phyloP scores from a whole-genome alignment of 2,888 invertebrate genomes.

The Caenorhabditis becei region DNA sequence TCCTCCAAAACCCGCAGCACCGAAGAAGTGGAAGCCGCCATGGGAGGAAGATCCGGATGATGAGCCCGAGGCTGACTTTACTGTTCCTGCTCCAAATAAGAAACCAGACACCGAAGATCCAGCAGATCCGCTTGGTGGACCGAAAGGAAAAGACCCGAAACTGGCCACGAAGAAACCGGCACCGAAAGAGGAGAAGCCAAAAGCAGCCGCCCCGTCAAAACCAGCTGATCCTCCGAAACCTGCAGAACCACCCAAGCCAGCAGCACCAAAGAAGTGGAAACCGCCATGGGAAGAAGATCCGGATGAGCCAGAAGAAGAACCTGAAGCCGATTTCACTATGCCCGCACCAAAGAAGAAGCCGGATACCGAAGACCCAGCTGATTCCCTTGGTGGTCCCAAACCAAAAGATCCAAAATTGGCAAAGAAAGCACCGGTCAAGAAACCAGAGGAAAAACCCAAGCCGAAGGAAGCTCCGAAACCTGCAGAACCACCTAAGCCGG shows the following conservation, averaged over 20 bases:
- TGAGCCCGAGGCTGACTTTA: constrained; percentile 64
- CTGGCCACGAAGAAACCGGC: constrained; percentile 33
- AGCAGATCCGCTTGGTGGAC: constrained; percentile 62
- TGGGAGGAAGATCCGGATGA: constrained; percentile 57
- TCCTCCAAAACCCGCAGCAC: constrained; percentile 44
- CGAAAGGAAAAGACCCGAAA: constrained; percentile 63
- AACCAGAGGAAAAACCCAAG: constrained; percentile 18
- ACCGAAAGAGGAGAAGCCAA: constrained; percentile 15
- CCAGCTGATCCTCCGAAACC: constrained; percentile 24
- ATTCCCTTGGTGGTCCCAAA: constrained; percentile 48
- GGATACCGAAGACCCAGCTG: constrained; percentile 54
- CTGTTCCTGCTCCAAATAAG: constrained; percentile 45
- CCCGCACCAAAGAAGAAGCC: constrained; percentile 59
- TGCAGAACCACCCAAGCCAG: constrained; percentile 45
- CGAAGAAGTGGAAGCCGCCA: constrained; percentile 58
- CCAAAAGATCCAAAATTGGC: constrained; percentile 58
- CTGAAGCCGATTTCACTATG: constrained; percentile 54
- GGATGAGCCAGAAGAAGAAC: constrained; percentile 33
- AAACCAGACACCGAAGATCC: constrained; percentile 64
- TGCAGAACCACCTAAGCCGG: constrained; percentile 54
- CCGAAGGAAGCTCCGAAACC: constrained; percentile 22
- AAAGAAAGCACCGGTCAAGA: constrained; percentile 22
- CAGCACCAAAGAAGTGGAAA: constrained; percentile 55
- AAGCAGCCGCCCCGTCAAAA: constrained; percentile 15
- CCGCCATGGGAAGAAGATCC: constrained; percentile 61